phyloP scores from a whole-genome alignment of 2,797 vertebrate genomes.

The Poecilia picta region DNA sequence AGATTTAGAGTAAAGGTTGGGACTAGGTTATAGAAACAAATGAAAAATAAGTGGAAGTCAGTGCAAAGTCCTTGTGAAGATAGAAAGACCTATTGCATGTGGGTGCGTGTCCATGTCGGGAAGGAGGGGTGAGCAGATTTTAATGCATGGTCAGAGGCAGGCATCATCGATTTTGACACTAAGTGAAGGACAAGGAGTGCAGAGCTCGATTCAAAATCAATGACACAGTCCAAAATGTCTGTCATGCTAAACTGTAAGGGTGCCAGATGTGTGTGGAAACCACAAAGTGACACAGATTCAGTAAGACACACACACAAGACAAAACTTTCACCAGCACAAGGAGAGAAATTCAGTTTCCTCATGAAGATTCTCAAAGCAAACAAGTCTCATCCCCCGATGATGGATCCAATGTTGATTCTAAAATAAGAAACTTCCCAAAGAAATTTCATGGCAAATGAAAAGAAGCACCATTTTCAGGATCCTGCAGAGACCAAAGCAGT shows the following conservation, averaged over 20 bases:
- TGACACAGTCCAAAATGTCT: conserved; percentile 80
- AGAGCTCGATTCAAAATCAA: conserved; percentile 81
- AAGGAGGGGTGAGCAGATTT: conserved; percentile 45
- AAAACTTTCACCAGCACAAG: conserved; percentile 18
- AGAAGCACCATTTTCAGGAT: conserved; percentile 65
- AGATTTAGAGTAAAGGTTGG: not conserved
- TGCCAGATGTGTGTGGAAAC: conserved; percentile 72
- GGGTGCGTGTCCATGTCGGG: not conserved
- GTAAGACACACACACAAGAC: conserved; percentile 46
- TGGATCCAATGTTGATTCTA: conserved; percentile 41
- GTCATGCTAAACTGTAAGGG: conserved; percentile 58
- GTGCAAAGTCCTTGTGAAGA: not conserved
- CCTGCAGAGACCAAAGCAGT: conserved; percentile 79
- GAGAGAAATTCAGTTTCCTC: conserved; percentile 33
- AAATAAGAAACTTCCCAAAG: conserved; percentile 40
- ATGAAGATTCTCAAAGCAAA: conserved; percentile 17
- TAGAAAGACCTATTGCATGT: not conserved
- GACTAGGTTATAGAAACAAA: not conserved
- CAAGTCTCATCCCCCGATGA: conserved; percentile 35
- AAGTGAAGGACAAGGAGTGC: conserved; percentile 80
- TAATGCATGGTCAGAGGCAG: conserved; percentile 79
- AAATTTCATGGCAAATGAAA: conserved; percentile 71
- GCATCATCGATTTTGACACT: conserved; percentile 81
- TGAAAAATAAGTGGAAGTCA: not conserved
- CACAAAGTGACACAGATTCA: conserved; percentile 59